Conservation (phyloP, 2,113 vertebrate species). For the Isurus oxyrinchus region DNA sequence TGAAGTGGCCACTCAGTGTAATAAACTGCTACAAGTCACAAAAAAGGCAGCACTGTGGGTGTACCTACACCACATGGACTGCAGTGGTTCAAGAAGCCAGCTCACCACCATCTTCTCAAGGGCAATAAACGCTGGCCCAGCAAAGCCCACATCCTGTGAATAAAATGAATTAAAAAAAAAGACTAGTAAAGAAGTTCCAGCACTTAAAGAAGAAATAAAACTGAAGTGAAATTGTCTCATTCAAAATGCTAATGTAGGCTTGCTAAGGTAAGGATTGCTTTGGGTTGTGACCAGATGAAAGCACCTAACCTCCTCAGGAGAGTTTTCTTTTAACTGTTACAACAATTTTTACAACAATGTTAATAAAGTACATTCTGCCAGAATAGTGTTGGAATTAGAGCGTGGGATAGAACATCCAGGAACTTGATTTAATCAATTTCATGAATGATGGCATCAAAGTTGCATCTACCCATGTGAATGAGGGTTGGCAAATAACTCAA, state of each 20-base stretch:
- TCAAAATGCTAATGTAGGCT: neutral
- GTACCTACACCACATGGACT: no score
- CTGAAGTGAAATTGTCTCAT: neutral
- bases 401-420: neutral
- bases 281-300: neutral
- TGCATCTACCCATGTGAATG: neutral
- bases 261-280: neutral
- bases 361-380: neutral
- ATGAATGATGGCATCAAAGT: neutral
- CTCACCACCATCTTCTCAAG: no score
- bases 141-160: no score
- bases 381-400: neutral
- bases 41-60: no score
- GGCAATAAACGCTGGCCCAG: no score
- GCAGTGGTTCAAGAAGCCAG: no score
- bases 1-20: no score
- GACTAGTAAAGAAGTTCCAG: neutral
- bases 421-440: neutral
- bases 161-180: no score
- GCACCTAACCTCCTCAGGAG: neutral
- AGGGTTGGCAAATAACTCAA: neutral
- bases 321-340: neutral
- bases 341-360: neutral
- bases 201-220: neutral
- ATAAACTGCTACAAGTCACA: no score